phyloP scores from a whole-genome alignment of 2,797 vertebrate genomes.

The Gobio occitaniae region DNA sequence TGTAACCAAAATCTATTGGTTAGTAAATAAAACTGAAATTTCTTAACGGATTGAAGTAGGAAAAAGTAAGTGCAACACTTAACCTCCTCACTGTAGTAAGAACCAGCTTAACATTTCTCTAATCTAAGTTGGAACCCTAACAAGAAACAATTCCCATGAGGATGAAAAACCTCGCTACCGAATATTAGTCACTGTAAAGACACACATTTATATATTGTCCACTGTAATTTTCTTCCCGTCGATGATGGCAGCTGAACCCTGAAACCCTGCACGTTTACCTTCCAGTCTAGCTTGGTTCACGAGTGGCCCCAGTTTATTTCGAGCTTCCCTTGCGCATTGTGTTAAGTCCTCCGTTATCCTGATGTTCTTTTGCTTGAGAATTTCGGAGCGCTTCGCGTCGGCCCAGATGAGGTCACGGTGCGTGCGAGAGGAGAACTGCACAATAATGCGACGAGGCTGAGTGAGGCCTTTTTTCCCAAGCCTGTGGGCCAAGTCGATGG shows the following conservation, averaged over 20 bases:
- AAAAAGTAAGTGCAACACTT: not conserved
- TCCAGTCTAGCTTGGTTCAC: not conserved
- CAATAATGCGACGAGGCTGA: not conserved
- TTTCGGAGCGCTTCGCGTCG: not conserved
- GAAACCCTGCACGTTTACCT: not conserved
- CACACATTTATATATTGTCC: too few species aligned
- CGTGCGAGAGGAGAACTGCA: not conserved
- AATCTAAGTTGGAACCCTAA: too few species aligned
- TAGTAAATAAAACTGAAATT: too few species aligned
- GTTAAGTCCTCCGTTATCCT: not conserved
- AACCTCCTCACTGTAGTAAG: not conserved
- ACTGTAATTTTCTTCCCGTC: too few species aligned
- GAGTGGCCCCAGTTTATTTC: not conserved
- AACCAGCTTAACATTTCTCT: not conserved
- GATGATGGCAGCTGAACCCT: too few species aligned
- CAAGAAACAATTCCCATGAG: not conserved
- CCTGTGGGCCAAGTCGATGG: not conserved
- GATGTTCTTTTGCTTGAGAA: not conserved
- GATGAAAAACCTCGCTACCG: accelerated
- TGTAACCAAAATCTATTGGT: too few species aligned
- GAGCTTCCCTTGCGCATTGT: not conserved
- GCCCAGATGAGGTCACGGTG: not conserved
- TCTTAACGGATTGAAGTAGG: too few species aligned
- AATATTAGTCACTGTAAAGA: too few species aligned
- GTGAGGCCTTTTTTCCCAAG: not conserved